A percentile compares a stretch with the other conserved stretches of the same genome.
Evolutionary conservation across 1,140 invertebrate genomes (phyloP).

Genomic region (Drosophila ohnishii): DNA sequence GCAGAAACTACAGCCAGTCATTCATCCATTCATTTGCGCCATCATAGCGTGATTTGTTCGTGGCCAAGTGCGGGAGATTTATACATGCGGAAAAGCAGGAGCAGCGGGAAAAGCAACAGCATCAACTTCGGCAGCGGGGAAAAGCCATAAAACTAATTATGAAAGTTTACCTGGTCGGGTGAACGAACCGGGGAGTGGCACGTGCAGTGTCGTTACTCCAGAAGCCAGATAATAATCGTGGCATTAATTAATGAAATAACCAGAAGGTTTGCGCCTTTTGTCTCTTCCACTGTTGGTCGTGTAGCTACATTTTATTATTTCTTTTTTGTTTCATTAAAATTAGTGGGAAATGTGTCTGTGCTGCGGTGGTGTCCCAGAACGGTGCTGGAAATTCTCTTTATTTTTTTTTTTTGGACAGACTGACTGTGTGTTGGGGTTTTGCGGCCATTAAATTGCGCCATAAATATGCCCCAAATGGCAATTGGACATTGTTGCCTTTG

Average conservation of each 20-base stretch:
- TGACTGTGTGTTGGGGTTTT: slow-evolving; percentile 36
- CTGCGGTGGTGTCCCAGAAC: slow-evolving; percentile 23
- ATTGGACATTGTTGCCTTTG: slow-evolving; percentile 43
- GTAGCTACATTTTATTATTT: slow-evolving; percentile 42
- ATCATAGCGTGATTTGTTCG: slow-evolving; percentile 63
- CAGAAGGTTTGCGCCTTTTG: slow-evolving; percentile 52
- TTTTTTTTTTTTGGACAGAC: neutral
- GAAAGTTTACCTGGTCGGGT: slow-evolving; percentile 60
- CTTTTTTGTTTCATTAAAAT: slow-evolving; percentile 48
- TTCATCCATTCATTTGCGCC: slow-evolving; percentile 58
- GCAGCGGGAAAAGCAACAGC: slow-evolving; percentile 1
- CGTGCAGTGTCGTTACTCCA: slow-evolving; percentile 42
- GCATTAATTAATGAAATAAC: slow-evolving; percentile 71
- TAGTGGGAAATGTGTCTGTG: slow-evolving; percentile 31
- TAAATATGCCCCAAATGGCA: slow-evolving; percentile 50
- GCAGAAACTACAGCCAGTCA: slow-evolving; percentile 39
- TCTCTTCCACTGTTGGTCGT: slow-evolving; percentile 10
- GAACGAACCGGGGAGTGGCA: slow-evolving; percentile 39
- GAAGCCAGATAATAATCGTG: slow-evolving; percentile 62
- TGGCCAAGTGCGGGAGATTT: slow-evolving; percentile 44
- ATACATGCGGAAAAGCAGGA: slow-evolving; percentile 27
- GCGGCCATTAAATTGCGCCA: slow-evolving; percentile 43
- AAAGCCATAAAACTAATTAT: slow-evolving; percentile 63
- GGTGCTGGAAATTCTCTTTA: neutral
- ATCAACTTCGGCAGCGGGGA: slow-evolving; percentile 20